phyloP scores from a whole-genome alignment of 2,797 vertebrate genomes.

The Parauchenoglanis punctatus region DNA sequence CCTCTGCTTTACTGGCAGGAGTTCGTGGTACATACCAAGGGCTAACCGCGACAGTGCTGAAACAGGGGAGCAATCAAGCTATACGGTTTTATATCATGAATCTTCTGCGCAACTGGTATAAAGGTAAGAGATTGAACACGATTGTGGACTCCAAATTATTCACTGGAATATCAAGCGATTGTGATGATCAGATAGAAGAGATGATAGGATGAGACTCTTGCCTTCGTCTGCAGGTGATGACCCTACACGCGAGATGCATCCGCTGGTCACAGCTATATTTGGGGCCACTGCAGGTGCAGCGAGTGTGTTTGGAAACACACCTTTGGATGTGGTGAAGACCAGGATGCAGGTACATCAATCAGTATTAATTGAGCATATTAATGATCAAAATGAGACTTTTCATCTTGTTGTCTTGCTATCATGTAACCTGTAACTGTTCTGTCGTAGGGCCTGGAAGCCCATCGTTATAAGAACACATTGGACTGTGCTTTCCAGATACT shows the following conservation, averaged over 20 bases:
- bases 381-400: background rate
- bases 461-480: conserved; percentile 81
- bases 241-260: conserved; percentile 76
- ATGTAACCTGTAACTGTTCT: background rate
- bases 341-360: conserved; percentile 80
- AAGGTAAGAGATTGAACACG: conserved; percentile 68
- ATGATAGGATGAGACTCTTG: background rate
- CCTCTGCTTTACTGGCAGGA: conserved; percentile 63
- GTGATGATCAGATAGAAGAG: background rate
- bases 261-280: conserved; percentile 79
- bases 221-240: conserved; percentile 73
- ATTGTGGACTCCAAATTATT: background rate
- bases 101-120: conserved; percentile 82
- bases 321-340: conserved; percentile 84
- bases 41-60: conserved; percentile 80
- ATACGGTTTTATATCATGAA: conserved; percentile 86
- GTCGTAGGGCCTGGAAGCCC: conserved; percentile 79
- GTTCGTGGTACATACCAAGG: conserved; percentile 83
- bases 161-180: background rate
- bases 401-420: background rate
- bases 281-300: conserved; percentile 82
- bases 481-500: conserved; percentile 86
- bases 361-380: background rate
- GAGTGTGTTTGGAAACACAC: conserved; percentile 85
- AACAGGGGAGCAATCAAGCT: conserved; percentile 84